Evolutionary conservation across 2,113 vertebrate species (phyloP).

Genomic region (Lampris megalopsis): DNA sequence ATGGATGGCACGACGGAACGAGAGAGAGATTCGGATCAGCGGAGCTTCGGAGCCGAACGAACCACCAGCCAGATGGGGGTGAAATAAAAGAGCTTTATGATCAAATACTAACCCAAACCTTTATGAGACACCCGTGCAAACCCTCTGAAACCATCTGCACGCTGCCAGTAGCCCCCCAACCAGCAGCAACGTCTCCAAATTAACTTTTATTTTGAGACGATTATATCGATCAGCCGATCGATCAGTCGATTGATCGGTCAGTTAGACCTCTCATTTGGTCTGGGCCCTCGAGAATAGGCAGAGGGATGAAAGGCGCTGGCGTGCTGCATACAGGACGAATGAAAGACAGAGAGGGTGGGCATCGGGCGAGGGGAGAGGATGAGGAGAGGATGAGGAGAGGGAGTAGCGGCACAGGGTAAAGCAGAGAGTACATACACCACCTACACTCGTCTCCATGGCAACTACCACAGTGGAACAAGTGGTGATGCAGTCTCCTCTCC

Average conservation of each 20-base stretch:
- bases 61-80: too few relatives aligned
- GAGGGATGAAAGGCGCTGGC: slow-evolving; percentile 64
- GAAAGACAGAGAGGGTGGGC: slow-evolving; percentile 63
- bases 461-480: slow-evolving; percentile 78
- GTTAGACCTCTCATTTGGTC: too few relatives aligned
- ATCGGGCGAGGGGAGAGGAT: slow-evolving; percentile 65
- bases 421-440: slow-evolving; percentile 78
- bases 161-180: neutral
- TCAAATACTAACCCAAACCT: too few relatives aligned
- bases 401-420: slow-evolving; percentile 68
- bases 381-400: slow-evolving; percentile 67
- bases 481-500: slow-evolving; percentile 72
- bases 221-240: neutral
- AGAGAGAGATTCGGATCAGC: neutral
- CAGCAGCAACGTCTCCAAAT: neutral
- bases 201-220: neutral
- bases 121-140: neutral
- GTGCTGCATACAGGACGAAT: slow-evolving; percentile 62
- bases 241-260: neutral
- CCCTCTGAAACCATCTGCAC: neutral
- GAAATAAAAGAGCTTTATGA: too few relatives aligned
- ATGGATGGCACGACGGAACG: slow-evolving; percentile 30
- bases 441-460: slow-evolving; percentile 81
- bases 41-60: too few relatives aligned
- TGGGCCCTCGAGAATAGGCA: slow-evolving; percentile 15